Evolutionary conservation across 2,113 vertebrate genomes (phyloP).

Genomic region (Melanotaenia duboulayi): DNA sequence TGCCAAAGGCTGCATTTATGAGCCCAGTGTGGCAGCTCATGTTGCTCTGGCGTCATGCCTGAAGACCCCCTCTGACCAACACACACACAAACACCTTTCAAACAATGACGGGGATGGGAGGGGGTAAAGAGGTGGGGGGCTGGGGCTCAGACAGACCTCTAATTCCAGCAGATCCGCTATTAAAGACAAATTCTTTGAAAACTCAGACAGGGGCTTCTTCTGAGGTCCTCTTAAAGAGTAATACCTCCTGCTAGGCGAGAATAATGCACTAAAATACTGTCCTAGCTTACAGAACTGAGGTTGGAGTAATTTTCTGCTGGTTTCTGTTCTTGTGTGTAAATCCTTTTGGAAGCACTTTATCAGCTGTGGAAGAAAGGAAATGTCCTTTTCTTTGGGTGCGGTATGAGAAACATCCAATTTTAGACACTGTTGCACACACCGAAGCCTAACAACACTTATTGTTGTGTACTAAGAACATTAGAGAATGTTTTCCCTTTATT

Average conservation of each 20-base stretch:
- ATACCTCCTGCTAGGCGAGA: slow-evolving; percentile 46
- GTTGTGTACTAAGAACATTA: neutral
- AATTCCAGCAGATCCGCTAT: slow-evolving; percentile 67
- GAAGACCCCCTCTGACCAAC: slow-evolving; percentile 19
- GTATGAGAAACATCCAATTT: neutral
- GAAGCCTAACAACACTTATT: neutral
- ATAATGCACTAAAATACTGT: slow-evolving; percentile 41
- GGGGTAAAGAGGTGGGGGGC: slow-evolving; percentile 14
- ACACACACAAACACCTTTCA: slow-evolving; percentile 45
- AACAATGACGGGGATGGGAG: slow-evolving; percentile 33
- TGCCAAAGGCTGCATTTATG: slow-evolving; percentile 72
- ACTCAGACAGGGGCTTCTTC: slow-evolving; percentile 58
- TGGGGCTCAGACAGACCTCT: slow-evolving; percentile 63
- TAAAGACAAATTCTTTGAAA: slow-evolving; percentile 72
- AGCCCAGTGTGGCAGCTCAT: slow-evolving; percentile 50
- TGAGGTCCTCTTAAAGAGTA: slow-evolving; percentile 22
- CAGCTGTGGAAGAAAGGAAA: neutral
- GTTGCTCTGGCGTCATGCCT: slow-evolving; percentile 27
- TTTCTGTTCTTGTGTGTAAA: slow-evolving; percentile 9
- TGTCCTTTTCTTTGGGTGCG: neutral
- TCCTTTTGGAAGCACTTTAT: slow-evolving; percentile 4
- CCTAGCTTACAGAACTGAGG: slow-evolving; percentile 11
- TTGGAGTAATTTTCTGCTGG: neutral
- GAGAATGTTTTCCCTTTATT: too few species aligned
- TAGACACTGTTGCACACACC: neutral